Percentiles rank a stretch among this genome's conserved stretches.
These are phyloP conservation scores for Ctenicera cuprea DNA, from an alignment of 2,888 invertebrate species.

Conservation along the genomic window DNA sequence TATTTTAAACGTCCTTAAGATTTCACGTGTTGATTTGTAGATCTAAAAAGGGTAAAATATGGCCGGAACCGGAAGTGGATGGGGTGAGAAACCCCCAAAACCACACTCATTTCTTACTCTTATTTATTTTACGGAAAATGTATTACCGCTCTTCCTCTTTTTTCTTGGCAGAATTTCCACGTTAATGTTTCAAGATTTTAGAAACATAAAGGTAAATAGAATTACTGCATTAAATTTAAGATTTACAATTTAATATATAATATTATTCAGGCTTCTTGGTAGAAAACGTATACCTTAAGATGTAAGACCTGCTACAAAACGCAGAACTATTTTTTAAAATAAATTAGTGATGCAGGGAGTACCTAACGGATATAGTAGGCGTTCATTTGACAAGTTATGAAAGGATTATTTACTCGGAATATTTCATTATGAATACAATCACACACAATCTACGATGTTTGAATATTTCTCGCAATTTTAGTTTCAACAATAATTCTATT, in stretches of 20 bases:
- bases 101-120: constrained; percentile 48
- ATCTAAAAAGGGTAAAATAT: constrained; percentile 67
- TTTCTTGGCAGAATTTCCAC: constrained; percentile 35
- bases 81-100: constrained; percentile 52
- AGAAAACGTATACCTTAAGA: no score
- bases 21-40: constrained; percentile 66
- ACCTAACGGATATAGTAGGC: constrained; percentile 17
- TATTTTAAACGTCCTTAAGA: constrained; percentile 49
- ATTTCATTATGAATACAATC: constrained; percentile 34
- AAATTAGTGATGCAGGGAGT: not conserved
- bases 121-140: constrained; percentile 54
- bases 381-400: constrained; percentile 26
- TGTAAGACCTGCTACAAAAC: no score
- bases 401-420: constrained; percentile 30
- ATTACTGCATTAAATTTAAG: not conserved
- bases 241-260: no score
- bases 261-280: no score
- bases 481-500: not conserved
- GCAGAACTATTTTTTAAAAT: not conserved
- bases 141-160: constrained; percentile 44
- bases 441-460: constrained; percentile 29
- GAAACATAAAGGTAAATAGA: constrained; percentile 6
- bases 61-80: constrained; percentile 66
- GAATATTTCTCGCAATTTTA: constrained; percentile 35
- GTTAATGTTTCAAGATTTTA: constrained; percentile 27